Evolutionary conservation across 2,797 vertebrate species (phyloP), one percentile per base, ranked within the genome.

Genomic region (Acrossocheilus wenchowensis): DNA sequence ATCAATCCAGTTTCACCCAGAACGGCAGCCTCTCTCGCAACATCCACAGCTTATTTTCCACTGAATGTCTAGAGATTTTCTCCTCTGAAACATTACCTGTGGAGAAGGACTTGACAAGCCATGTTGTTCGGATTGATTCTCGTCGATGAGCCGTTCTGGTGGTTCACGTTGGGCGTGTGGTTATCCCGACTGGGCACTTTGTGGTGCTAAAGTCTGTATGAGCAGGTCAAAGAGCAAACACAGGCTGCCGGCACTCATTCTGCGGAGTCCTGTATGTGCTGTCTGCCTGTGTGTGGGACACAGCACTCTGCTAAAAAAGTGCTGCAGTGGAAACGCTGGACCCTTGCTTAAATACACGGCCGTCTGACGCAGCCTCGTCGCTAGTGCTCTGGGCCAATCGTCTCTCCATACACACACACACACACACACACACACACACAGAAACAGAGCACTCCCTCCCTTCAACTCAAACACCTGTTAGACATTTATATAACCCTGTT

Each of bases 311-410:
- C 88, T 88, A 91, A 87, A 83, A 88, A 94, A 97, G 95, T 94
- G 95, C 96, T 96, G 96, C 96, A 94, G 96, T 96, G 94, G 94
- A 96, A 92, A 94, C 92, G 90, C 92, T 90, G 93, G 94, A 93
- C 82, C 88, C 64, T 74, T 9, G 64, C 86, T 90, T 86, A 92
- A 90, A 92, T 89, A 92, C 86, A 83, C 48, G 30, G 50, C 88
- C 57, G 83, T 57, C 87, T 90, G 91, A 90, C 73, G 88, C 87
- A 90, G 72, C 74, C 48, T 48, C 36, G 39, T 85, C 74, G 39
- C 54, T 77, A 52, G 50, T 21, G 23, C 54, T 43, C n/a, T 26
- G 30, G 39, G 84, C 91, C 91, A 92, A 92, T 91, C 80, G 64
- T 79, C 48, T 71, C 79, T 78, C 62, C 69, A 41, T 19, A 81